Evolutionary conservation across 2,113 vertebrate species (phyloP), one percentile per base, ranked within the genome.

Genomic region (Megaceryle maxima): DNA sequence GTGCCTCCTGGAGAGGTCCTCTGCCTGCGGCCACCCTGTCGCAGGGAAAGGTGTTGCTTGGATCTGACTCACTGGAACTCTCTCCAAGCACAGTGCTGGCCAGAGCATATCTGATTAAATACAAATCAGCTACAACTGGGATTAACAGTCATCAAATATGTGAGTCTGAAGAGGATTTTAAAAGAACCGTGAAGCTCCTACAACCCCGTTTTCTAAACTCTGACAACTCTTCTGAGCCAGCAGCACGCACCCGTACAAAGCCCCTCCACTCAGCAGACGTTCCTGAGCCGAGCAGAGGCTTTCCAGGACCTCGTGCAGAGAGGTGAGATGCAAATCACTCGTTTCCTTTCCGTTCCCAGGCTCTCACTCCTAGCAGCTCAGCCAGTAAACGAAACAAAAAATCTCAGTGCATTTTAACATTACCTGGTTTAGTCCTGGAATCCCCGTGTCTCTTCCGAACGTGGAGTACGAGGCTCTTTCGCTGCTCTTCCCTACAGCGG

Each of bases 401-500:
- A 53, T 37, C 35, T 60, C 62, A 22, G 3, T 3, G 35, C 8
- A 7, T 72, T 68, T 82, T 22, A 21, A 76, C 10, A 13, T 97
- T 96, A 98, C 98, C 98, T 98, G 98, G 83, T 96, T 98, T 50
- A 98, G 83, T 44, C 97, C 72, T 7, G 98, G 94, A 39, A 98
- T 97, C 37, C 98, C 97, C 21, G 99, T 78, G 72, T 99, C 99
- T 96, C 98, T 98, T 95, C 98, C 98, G 15, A 99, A 99, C 4
- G 99, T 94, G 74, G 98, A 92, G 79, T 99, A 99, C 0, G 98
- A 72, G 41, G 98, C 97, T 89, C 99, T 98, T 95, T 99, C 99
- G 14, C 98, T 94, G 68, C 97, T 96, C 98, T 99, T 99, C 97
- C 99, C 99, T 99, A 83, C 1, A 89, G 90, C 6, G 50, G 69